Conservation (phyloP, 2,888 invertebrate species). For the Gymnocheta viridis region DNA sequence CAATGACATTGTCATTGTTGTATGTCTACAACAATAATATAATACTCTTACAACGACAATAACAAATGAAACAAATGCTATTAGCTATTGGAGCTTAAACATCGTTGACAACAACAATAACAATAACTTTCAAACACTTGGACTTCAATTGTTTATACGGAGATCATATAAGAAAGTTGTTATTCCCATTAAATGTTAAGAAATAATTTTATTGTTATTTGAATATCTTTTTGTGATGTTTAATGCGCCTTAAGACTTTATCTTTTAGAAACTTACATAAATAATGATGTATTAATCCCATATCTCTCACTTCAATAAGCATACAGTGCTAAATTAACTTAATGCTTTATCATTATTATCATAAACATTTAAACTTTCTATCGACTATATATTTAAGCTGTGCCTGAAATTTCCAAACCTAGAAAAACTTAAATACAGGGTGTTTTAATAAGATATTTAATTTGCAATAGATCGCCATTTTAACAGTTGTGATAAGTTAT, state of each 20-base stretch:
- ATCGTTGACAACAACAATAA: background rate
- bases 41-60: slow-evolving; percentile 55
- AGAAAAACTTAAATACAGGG: background rate
- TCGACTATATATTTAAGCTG: background rate
- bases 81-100: slow-evolving; percentile 72
- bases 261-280: background rate
- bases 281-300: background rate
- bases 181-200: background rate
- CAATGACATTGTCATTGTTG: slow-evolving; percentile 72
- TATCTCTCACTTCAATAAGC: background rate
- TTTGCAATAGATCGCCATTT: too few relatives aligned
- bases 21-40: slow-evolving; percentile 67
- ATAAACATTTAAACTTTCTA: background rate
- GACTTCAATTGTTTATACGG: too few relatives aligned
- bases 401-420: background rate
- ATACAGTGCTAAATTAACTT: background rate
- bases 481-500: too few relatives aligned
- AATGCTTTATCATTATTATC: too few relatives aligned
- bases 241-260: background rate
- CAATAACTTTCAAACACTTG: slow-evolving; percentile 24
- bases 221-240: too few relatives aligned
- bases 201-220: background rate
- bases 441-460: background rate
- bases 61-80: slow-evolving; percentile 74
- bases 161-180: background rate